These are phyloP conservation scores for Chrysaora quinquecirrha DNA, from an alignment of 30 jellyfish, hydroid and myxozoan species.

Conservation along the genomic window DNA sequence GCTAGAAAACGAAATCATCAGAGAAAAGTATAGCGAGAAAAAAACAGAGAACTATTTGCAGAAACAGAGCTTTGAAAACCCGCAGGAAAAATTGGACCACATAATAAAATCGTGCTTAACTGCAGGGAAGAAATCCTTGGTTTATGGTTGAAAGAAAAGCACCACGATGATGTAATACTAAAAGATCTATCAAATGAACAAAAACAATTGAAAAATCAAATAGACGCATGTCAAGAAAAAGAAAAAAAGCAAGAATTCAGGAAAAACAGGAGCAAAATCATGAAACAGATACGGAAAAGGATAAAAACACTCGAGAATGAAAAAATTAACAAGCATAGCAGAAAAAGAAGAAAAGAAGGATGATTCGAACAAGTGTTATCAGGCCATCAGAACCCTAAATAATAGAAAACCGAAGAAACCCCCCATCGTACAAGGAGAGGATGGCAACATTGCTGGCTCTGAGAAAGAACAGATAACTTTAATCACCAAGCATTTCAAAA, in stretches of 20 bases:
- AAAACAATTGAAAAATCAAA: too few species aligned
- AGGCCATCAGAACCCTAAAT: constrained; percentile 62
- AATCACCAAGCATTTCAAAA: constrained; percentile 41
- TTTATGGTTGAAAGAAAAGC: too few species aligned
- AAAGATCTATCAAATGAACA: too few species aligned
- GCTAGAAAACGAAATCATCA: too few species aligned
- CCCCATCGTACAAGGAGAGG: constrained; percentile 69
- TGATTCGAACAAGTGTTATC: constrained; percentile 51
- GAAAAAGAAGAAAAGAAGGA: constrained; percentile 34
- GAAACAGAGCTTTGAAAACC: too few species aligned
- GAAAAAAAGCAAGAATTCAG: constrained; percentile 16
- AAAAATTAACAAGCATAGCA: constrained; percentile 2
- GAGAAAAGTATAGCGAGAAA: too few species aligned
- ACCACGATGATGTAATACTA: too few species aligned
- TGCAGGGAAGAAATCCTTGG: too few species aligned
- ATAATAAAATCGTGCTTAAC: too few species aligned
- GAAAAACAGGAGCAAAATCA: constrained; percentile 36
- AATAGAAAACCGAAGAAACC: constrained; percentile 56
- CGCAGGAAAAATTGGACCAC: too few species aligned
- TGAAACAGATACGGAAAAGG: constrained; percentile 33
- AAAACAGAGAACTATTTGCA: too few species aligned
- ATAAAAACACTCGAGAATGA: constrained; percentile 24
- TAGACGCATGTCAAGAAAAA: too few species aligned
- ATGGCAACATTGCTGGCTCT: constrained; percentile 67
- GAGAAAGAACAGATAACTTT: constrained; percentile 61